Evolutionary conservation across 2,113 vertebrate species (phyloP), one percentile per base, ranked within the genome.

Genomic region (Entosphenus tridentatus): DNA sequence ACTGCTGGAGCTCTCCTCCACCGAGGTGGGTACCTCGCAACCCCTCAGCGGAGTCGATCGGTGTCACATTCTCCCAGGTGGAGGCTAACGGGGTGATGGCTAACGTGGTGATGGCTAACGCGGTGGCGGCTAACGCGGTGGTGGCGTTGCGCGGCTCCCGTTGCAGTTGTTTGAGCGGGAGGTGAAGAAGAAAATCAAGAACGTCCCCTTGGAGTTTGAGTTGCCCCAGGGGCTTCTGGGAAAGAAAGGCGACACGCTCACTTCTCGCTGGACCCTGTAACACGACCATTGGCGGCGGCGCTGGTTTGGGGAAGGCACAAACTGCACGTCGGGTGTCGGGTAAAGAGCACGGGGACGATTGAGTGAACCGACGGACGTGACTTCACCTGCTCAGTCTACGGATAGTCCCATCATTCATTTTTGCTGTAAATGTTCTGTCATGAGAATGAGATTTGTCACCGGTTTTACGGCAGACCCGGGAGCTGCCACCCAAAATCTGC

Each of bases 101-200:
- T 62, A 62, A 62, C 13, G 58, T 2, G 13, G 13, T 62, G 58
- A 2, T 1, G 58, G 16, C 58, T 3, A 62, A 13, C 16, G 13
- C 58, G 16, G 58, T 14, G 13, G 58, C 2, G 16, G 58, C 13
- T 14, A 13, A 62, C 16, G 58, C 16, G 58, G 13, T 62, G 58
- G 58, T 62, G 58, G 58, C 3, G 7, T 62, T 13, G 16, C 16
- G 58, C 58, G 16, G 13, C 58, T 62, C 58, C 58, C 58, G 16
- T 62, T 62, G 2, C 70, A 98, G 93, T 76, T 95, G 69, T 92
- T 96, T 74, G 86, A 95, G 70, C 79, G 68, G 71, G 85, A 93
- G 72, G 73, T 95, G 73, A 87, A 84, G 77, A 81, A 77, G 10
- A 78, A 77, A 56, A 71, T 18, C 2, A 74, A 75, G 2, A 74